A percentile compares a stretch with the other conserved stretches of the same genome.
Evolutionary conservation across 1,140 invertebrate species (phyloP).

Genomic region (Drosophila paulistorum): DNA sequence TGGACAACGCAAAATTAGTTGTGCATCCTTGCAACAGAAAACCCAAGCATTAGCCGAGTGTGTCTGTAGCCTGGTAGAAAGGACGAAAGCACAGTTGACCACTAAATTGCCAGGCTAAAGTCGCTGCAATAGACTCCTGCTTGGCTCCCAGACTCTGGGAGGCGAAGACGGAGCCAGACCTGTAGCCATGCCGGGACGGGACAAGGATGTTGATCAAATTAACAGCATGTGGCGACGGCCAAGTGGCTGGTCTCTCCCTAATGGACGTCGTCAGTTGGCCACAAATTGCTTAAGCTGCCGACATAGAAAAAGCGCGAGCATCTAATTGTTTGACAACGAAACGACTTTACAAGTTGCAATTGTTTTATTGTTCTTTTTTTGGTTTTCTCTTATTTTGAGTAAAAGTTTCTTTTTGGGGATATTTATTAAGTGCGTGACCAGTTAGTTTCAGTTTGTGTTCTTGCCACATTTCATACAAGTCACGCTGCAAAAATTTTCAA

Average conservation of each 20-base stretch:
- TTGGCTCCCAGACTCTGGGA: not conserved
- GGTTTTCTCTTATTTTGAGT: conserved; percentile 15
- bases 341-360: conserved; percentile 67
- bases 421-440: conserved; percentile 34
- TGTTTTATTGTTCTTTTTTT: conserved; percentile 37
- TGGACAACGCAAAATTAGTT: conserved; percentile 73
- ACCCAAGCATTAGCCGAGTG: conserved; percentile 53
- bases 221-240: conserved; percentile 69
- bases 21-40: conserved; percentile 63
- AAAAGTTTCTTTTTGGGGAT: conserved; percentile 40
- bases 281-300: conserved; percentile 65
- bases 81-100: conserved; percentile 50
- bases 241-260: conserved; percentile 51
- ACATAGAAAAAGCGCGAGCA: conserved; percentile 23
- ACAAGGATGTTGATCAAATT: conserved; percentile 72
- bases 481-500: conserved; percentile 56
- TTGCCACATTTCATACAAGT: conserved; percentile 49
- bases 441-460: conserved; percentile 15
- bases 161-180: no score
- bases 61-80: conserved; percentile 26
- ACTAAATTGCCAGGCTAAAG: conserved; percentile 75
- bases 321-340: conserved; percentile 65
- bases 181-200: not conserved
- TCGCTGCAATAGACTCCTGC: conserved; percentile 28
- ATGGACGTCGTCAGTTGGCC: conserved; percentile 14